These are phyloP conservation scores for Leuciscus idus DNA, from an alignment of 2,113 vertebrate genomes.

Conservation along the genomic window DNA sequence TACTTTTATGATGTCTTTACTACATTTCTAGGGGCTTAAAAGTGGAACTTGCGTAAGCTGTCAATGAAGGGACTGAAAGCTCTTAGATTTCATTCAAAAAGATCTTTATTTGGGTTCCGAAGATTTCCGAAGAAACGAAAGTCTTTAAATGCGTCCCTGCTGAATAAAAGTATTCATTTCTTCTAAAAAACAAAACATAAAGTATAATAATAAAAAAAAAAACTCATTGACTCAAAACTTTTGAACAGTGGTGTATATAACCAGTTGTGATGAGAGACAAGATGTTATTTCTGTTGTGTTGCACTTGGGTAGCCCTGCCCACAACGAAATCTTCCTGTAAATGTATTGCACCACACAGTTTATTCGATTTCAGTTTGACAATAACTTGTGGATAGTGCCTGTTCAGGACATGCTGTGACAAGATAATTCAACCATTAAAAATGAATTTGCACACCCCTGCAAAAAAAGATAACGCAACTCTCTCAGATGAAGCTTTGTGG, in stretches of 20 bases:
- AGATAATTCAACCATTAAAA: conserved; percentile 6
- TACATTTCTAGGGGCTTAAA: no score
- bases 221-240: background rate
- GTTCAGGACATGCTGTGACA: background rate
- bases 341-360: background rate
- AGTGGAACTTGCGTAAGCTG: no score
- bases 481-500: conserved; percentile 10
- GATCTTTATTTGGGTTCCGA: no score
- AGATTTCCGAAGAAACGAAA: no score
- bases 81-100: no score
- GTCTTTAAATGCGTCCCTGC: background rate
- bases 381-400: background rate
- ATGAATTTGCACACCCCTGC: conserved; percentile 11
- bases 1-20: no score
- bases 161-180: background rate
- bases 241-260: no score
- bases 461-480: background rate
- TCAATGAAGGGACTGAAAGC: no score
- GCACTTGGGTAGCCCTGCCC: background rate
- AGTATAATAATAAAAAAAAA: background rate
- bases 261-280: background rate
- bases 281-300: background rate
- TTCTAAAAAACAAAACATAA: background rate
- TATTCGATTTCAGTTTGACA: background rate
- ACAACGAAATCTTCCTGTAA: background rate